These are phyloP conservation scores for Anthopleura sola DNA, from an alignment of 64 coral and sea anemone genomes.

Conservation along the genomic window DNA sequence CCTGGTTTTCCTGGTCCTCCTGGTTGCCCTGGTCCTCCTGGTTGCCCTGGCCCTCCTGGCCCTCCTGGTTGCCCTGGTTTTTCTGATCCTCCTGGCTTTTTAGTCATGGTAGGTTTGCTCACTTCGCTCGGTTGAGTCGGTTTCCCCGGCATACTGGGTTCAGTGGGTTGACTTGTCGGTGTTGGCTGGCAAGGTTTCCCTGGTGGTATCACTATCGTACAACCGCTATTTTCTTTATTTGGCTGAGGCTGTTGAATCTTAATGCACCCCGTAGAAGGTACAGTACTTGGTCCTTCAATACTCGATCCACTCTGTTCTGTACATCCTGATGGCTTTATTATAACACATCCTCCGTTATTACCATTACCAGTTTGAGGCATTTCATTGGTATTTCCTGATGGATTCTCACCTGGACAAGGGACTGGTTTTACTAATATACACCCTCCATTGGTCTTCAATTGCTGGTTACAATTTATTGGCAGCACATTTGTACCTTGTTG, in stretches of 20 bases:
- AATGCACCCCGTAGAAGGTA: background rate
- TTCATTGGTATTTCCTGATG: too few relatives aligned
- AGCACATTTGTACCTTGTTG: background rate
- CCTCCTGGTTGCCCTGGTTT: background rate
- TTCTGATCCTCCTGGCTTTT: background rate
- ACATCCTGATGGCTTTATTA: background rate
- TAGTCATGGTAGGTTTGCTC: background rate
- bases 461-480: background rate
- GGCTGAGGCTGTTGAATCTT: background rate
- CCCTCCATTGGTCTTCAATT: background rate
- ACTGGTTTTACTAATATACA: background rate
- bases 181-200: background rate
- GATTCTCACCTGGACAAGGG: background rate
- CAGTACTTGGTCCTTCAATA: background rate
- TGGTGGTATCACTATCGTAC: background rate
- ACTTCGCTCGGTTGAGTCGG: background rate
- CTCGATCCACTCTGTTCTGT: background rate
- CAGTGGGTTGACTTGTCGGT: background rate
- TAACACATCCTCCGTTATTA: background rate
- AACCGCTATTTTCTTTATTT: background rate
- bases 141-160: background rate
- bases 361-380: too few relatives aligned
- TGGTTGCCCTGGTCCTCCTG: background rate
- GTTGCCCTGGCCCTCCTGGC: background rate
- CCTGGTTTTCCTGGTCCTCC: background rate